phyloP scores from a whole-genome alignment of 2,113 vertebrate genomes.

The Hystrix brachyura region DNA sequence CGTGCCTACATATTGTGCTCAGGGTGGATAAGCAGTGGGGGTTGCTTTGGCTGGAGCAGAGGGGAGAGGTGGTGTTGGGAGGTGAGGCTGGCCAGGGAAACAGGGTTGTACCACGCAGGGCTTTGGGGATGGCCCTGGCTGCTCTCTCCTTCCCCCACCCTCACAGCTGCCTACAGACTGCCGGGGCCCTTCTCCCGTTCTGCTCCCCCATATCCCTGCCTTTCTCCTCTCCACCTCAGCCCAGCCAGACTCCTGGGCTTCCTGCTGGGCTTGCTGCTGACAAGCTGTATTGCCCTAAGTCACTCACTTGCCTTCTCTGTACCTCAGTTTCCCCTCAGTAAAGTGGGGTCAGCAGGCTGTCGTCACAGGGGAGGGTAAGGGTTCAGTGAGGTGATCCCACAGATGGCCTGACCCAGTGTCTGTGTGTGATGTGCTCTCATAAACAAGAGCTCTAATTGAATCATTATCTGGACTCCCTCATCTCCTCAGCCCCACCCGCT shows the following conservation, averaged over 20 bases:
- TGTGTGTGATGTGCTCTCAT: not conserved
- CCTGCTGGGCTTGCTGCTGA: not conserved
- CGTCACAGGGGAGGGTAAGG: not conserved
- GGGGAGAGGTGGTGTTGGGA: not conserved
- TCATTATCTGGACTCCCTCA: not conserved
- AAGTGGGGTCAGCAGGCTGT: constrained; percentile 1
- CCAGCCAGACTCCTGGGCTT: not conserved
- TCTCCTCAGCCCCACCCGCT: constrained; percentile 17
- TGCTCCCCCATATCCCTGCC: too few species aligned
- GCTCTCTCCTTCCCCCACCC: not conserved
- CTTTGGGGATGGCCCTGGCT: not conserved
- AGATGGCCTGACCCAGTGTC: not conserved
- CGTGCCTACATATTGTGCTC: not conserved
- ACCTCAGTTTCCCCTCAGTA: constrained; percentile 46
- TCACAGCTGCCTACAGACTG: not conserved
- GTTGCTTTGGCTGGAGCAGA: not conserved
- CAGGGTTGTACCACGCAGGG: not conserved
- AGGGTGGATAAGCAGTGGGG: not conserved
- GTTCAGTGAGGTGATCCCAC: not conserved
- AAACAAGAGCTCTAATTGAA: not conserved
- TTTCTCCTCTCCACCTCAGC: not conserved
- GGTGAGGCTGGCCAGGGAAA: not conserved
- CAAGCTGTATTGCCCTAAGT: not conserved
- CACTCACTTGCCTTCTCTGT: not conserved
- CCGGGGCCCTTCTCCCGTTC: not conserved